A percentile compares a stretch with the other conserved stretches of the same genome.
Evolutionary conservation across 2,888 invertebrate genomes (phyloP).

Genomic region (Mythimna lalbum): DNA sequence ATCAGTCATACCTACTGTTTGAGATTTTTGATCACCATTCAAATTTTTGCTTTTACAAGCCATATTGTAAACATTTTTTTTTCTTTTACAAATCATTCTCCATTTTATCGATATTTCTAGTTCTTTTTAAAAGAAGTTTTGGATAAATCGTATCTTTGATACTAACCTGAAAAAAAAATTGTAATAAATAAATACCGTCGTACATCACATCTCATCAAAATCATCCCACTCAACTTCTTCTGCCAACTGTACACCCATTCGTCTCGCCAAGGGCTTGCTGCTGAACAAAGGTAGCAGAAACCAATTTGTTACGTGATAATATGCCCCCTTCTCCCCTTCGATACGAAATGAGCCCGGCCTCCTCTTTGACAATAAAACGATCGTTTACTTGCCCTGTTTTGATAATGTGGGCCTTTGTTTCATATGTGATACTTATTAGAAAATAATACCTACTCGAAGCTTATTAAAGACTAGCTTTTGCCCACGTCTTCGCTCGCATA

Average conservation of each 20-base stretch:
- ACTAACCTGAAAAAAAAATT: too few relatives aligned
- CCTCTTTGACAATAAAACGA: constrained; percentile 54
- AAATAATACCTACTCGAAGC: too few relatives aligned
- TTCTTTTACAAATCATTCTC: too few relatives aligned
- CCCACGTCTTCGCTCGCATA: too few relatives aligned
- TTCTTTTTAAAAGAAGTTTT: too few relatives aligned
- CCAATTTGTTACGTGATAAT: constrained; percentile 91
- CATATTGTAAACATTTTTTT: too few relatives aligned
- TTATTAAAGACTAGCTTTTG: too few relatives aligned
- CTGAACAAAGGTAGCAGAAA: constrained; percentile 90
- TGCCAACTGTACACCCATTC: constrained; percentile 79
- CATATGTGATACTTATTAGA: neutral
- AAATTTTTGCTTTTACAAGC: too few relatives aligned
- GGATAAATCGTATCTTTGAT: too few relatives aligned
- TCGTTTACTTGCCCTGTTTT: constrained; percentile 39
- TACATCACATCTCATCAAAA: neutral
- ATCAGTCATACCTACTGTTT: too few relatives aligned
- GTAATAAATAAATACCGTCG: neutral
- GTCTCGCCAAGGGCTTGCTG: constrained; percentile 79
- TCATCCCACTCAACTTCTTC: constrained; percentile 39
- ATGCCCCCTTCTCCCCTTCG: constrained; percentile 76
- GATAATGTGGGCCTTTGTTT: constrained; percentile 10
- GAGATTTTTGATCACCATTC: too few relatives aligned
- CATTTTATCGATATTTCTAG: too few relatives aligned
- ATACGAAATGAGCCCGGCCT: constrained; percentile 74